Evolutionary conservation across 2,888 invertebrate species (phyloP).

Genomic region (Gastrophysa polygoni): DNA sequence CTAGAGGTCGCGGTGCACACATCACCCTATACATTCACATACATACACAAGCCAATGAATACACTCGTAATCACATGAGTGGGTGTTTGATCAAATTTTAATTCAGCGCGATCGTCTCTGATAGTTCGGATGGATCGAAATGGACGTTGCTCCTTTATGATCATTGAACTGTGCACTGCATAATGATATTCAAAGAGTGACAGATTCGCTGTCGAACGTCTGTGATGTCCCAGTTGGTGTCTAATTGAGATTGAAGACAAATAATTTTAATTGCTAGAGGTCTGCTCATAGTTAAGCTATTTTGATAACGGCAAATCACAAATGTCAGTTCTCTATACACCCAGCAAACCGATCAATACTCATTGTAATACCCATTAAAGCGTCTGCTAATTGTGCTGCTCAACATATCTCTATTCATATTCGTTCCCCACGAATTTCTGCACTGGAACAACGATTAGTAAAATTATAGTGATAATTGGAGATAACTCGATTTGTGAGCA

Average conservation of each 20-base stretch:
- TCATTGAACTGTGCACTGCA: too few species aligned
- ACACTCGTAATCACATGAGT: too few species aligned
- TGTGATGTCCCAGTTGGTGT: too few species aligned
- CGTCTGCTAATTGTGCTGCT: constrained; percentile 50
- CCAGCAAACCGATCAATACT: constrained; percentile 52
- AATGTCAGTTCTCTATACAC: constrained; percentile 50
- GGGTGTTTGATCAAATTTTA: too few species aligned
- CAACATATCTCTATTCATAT: constrained; percentile 47
- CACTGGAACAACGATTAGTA: not conserved
- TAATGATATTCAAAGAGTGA: too few species aligned
- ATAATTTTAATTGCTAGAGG: constrained; percentile 17
- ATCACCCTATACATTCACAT: too few species aligned
- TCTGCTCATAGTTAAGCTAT: constrained; percentile 24
- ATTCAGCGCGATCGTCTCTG: too few species aligned
- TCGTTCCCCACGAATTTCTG: constrained; percentile 40
- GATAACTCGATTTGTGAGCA: not conserved
- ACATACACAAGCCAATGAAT: too few species aligned
- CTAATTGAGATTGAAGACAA: constrained; percentile 1
- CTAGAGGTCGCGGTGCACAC: too few species aligned
- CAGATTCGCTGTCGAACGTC: too few species aligned
- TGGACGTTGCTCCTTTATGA: too few species aligned
- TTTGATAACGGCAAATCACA: constrained; percentile 55
- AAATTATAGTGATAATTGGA: not conserved
- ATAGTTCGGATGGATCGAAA: too few species aligned
- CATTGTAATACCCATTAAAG: constrained; percentile 52